Conservation (phyloP, 2,113 vertebrate species). For the Phylloscopus trochiloides region DNA sequence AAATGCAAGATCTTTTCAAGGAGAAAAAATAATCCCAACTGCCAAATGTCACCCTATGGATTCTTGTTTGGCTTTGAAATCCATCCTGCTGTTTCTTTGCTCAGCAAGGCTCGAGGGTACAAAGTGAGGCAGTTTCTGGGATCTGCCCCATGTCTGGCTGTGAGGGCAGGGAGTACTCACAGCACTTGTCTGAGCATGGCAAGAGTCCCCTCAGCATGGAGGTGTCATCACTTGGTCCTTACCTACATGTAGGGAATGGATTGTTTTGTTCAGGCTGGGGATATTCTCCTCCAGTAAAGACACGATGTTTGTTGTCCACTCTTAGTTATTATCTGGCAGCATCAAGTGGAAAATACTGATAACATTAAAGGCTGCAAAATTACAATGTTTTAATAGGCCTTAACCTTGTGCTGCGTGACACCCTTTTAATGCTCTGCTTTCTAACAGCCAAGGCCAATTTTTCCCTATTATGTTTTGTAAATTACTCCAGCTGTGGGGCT, state of each 20-base stretch:
- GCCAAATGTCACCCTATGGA: neutral
- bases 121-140: neutral
- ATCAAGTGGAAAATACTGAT: conserved; percentile 65
- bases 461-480: conserved; percentile 22
- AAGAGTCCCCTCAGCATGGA: neutral
- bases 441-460: neutral
- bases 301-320: conserved; percentile 30
- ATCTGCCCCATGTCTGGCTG: neutral
- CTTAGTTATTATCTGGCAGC: conserved; percentile 68
- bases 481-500: neutral
- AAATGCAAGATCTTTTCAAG: neutral
- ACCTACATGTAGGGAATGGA: neutral
- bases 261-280: neutral
- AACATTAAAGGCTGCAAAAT: conserved; percentile 63
- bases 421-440: conserved; percentile 53
- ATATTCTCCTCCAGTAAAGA: conserved; percentile 33
- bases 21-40: neutral
- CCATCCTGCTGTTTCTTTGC: neutral
- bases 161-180: neutral
- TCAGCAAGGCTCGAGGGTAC: fast-evolving
- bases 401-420: conserved; percentile 63
- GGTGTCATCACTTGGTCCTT: neutral
- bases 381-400: conserved; percentile 73
- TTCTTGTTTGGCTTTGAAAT: neutral
- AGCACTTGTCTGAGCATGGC: neutral